These are phyloP conservation scores for Scelioninae gen. 2 DNA, from an alignment of 2,888 invertebrate species.

Conservation along the genomic window DNA sequence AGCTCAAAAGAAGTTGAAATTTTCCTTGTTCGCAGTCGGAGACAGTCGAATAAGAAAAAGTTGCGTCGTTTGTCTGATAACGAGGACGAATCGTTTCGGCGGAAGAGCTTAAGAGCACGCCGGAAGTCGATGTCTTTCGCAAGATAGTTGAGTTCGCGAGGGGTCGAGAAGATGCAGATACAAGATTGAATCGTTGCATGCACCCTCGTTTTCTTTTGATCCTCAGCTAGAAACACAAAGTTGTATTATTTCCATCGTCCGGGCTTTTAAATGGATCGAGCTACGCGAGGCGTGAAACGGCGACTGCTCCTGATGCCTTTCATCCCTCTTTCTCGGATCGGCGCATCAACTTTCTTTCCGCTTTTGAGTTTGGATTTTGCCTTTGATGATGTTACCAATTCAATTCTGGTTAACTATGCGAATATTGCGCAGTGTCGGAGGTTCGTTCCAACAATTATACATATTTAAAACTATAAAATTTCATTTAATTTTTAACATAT, in stretches of 20 bases:
- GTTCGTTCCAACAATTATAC: too few relatives aligned
- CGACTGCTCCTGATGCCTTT: constrained; percentile 63
- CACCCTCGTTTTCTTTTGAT: constrained; percentile 69
- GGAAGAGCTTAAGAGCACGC: constrained; percentile 36
- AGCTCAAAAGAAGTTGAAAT: constrained; percentile 31
- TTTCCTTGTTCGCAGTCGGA: constrained; percentile 22
- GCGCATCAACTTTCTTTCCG: constrained; percentile 32
- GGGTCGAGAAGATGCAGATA: constrained; percentile 59
- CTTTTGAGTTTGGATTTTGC: background rate
- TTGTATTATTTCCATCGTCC: constrained; percentile 73
- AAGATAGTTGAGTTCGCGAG: constrained; percentile 46
- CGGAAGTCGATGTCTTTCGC: constrained; percentile 56
- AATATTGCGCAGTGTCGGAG: background rate
- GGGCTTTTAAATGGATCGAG: constrained; percentile 70
- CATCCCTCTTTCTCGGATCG: constrained; percentile 43
- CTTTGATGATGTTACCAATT: constrained; percentile 44
- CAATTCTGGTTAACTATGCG: constrained; percentile 12
- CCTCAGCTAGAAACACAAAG: constrained; percentile 71
- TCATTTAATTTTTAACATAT: too few relatives aligned
- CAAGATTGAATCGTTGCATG: constrained; percentile 63
- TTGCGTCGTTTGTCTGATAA: constrained; percentile 49
- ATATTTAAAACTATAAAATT: background rate
- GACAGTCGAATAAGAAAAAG: constrained; percentile 33
- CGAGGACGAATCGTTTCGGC: constrained; percentile 46
- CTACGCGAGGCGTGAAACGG: constrained; percentile 71